Evolutionary conservation across 2,888 invertebrate species (phyloP).

Genomic region (Sericinus montela): DNA sequence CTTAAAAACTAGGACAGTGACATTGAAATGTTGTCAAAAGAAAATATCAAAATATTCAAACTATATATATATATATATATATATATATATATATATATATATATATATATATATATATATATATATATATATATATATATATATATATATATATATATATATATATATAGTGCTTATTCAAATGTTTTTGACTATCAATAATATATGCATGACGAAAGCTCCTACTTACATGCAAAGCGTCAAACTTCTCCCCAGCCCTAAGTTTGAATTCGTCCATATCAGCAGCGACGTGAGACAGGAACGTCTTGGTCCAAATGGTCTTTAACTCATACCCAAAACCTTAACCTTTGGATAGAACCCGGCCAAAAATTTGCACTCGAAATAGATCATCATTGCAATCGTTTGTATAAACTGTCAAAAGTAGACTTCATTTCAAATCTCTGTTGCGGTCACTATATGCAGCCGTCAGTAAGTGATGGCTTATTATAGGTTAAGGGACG

Average conservation of each 20-base stretch:
- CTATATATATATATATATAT: no score
- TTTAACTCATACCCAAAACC: conserved; percentile 58
- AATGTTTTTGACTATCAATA: no score
- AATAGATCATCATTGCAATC: conserved; percentile 54
- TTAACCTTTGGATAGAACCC: conserved; percentile 73
- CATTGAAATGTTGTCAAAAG: conserved; percentile 34
- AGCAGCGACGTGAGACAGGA: conserved; percentile 36
- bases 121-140: no score
- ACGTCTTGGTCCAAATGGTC: conserved; percentile 41
- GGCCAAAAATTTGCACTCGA: conserved; percentile 60
- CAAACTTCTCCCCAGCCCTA: conserved; percentile 69
- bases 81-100: no score
- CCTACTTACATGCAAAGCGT: conserved; percentile 68
- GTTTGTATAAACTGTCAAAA: neutral
- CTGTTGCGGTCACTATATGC: no score
- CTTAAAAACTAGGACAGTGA: conserved; percentile 37
- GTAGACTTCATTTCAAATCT: neutral
- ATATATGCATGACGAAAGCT: conserved; percentile 17
- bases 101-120: no score
- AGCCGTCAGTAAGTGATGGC: no score
- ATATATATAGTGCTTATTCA: no score
- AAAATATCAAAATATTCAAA: conserved; percentile 1
- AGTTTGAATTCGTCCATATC: conserved; percentile 70
- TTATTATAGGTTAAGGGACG: no score
- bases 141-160: no score